Evolutionary conservation across 2,113 vertebrate species (phyloP).

Genomic region (Tragulus kanchil): DNA sequence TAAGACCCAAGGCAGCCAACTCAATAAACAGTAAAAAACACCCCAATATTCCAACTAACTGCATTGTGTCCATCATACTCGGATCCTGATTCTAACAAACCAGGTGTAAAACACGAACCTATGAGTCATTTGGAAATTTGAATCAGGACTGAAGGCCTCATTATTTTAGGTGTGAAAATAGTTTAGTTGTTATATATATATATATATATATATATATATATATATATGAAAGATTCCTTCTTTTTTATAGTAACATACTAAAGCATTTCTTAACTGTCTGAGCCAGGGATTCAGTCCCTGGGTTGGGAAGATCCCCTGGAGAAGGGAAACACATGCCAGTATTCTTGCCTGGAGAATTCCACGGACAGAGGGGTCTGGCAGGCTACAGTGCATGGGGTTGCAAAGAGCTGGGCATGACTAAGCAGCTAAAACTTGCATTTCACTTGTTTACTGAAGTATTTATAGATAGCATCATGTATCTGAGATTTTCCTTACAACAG

Average conservation of each 20-base stretch:
- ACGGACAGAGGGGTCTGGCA: not conserved
- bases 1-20: not conserved
- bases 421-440: not conserved
- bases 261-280: not conserved
- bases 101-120: not conserved
- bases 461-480: accelerated
- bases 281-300: not conserved
- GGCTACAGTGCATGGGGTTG: not conserved
- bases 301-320: not conserved
- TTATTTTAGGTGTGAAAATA: not conserved
- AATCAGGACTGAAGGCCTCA: accelerated
- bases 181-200: not conserved
- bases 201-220: not conserved
- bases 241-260: not conserved
- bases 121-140: not conserved
- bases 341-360: not conserved
- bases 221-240: not conserved
- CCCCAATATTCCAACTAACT: not conserved
- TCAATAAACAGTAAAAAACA: not conserved
- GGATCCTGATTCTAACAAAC: not conserved
- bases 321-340: not conserved
- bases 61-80: accelerated
- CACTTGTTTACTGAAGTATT: not conserved
- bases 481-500: not conserved
- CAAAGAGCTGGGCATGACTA: not conserved